These are phyloP conservation scores for Drosophila nebulosa DNA, from an alignment of 1,140 invertebrate species.

Conservation along the genomic window DNA sequence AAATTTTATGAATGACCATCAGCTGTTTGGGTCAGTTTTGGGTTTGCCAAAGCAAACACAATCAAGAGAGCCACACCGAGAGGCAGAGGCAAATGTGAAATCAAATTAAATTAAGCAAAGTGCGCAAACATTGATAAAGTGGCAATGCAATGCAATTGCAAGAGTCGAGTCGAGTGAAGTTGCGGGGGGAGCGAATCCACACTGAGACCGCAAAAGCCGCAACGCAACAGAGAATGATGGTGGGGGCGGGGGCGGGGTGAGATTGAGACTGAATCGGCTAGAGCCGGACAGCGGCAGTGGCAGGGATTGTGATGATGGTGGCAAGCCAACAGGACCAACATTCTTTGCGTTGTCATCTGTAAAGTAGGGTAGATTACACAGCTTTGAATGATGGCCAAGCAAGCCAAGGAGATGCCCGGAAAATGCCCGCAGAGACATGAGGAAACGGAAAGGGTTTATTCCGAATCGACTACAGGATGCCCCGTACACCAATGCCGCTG, in stretches of 20 bases:
- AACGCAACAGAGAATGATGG: slow-evolving; percentile 53
- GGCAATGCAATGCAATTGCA: slow-evolving; percentile 8
- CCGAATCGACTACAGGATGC: background rate
- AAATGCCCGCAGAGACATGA: slow-evolving; percentile 19
- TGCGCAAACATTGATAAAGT: slow-evolving; percentile 60
- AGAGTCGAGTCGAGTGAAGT: background rate
- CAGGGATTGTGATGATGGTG: background rate
- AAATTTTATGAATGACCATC: background rate
- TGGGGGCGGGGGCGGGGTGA: background rate
- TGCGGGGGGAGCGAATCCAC: background rate
- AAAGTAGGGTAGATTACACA: slow-evolving; percentile 75
- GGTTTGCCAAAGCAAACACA: slow-evolving; percentile 7
- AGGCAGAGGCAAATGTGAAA: slow-evolving; percentile 40
- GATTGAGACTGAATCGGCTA: slow-evolving; percentile 2
- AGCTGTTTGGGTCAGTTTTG: background rate
- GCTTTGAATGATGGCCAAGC: slow-evolving; percentile 56
- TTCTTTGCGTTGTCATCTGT: slow-evolving; percentile 66
- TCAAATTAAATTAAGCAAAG: slow-evolving; percentile 77
- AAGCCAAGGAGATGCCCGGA: slow-evolving; percentile 41
- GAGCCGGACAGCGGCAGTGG: background rate
- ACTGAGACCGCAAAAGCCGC: slow-evolving; percentile 52
- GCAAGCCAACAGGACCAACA: slow-evolving; percentile 4
- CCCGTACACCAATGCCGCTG: slow-evolving; percentile 6
- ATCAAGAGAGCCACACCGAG: too few relatives aligned
- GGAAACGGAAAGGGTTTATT: background rate